Percentiles rank a stretch among this genome's conserved stretches.
Evolutionary conservation across 2,113 vertebrate species (phyloP).

Genomic region (Hepsetus odoe): DNA sequence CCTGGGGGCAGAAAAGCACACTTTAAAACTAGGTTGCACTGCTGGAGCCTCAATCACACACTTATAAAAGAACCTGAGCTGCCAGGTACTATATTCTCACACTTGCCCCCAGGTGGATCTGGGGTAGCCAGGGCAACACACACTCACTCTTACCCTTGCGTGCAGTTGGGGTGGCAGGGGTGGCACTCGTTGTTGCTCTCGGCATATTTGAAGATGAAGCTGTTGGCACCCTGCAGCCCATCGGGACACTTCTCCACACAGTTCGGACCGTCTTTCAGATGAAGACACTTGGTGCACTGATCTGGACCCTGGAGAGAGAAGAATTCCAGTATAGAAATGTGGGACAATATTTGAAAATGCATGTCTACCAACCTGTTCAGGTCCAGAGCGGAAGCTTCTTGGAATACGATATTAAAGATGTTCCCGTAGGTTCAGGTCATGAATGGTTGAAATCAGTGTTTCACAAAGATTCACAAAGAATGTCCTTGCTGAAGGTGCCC

Average conservation of each 20-base stretch:
- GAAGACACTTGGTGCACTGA: constrained; percentile 90
- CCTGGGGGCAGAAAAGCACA: background rate
- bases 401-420: too few relatives aligned
- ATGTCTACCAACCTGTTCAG: too few relatives aligned
- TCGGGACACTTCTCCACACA: constrained; percentile 97
- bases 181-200: constrained; percentile 94
- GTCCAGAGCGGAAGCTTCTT: too few relatives aligned
- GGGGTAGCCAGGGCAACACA: background rate
- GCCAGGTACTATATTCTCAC: background rate
- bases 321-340: too few relatives aligned
- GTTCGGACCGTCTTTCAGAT: constrained; percentile 97
- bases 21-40: too few relatives aligned
- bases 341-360: too few relatives aligned
- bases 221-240: constrained; percentile 90
- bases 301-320: constrained; percentile 83
- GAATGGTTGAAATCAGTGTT: too few relatives aligned
- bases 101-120: too few relatives aligned
- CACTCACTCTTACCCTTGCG: constrained; percentile 86
- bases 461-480: too few relatives aligned
- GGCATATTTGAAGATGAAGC: constrained; percentile 97
- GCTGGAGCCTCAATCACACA: too few relatives aligned
- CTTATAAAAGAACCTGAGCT: background rate
- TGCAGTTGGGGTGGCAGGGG: constrained; percentile 94
- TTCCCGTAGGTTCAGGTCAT: too few relatives aligned
- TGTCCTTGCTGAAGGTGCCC: too few relatives aligned